Evolutionary conservation across 2,888 invertebrate genomes (phyloP), one percentile per base, ranked within the genome.

Genomic region (Hyles lineata): DNA sequence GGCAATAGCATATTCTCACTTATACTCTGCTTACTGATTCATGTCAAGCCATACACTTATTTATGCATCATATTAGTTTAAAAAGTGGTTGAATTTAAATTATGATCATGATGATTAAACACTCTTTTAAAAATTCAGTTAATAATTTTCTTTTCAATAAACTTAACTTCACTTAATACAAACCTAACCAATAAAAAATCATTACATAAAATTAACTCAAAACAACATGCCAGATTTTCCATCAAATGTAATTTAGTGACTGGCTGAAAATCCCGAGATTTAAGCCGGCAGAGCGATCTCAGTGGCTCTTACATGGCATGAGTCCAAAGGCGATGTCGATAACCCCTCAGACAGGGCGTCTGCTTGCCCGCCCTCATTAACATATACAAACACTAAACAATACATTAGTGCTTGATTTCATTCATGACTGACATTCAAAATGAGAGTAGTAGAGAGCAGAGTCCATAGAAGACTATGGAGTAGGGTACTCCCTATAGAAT

Each of bases 271-370:
- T 55, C 55, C n/a, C 6, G 19, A n/a, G 55, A 17, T 55, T 55
- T 55, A 55, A 55, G 19, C 55, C 1, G n/a, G 55, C 55, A 6
- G 55, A 19, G 55, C 6, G 55, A 55, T 19, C n/a, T 55, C 55
- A 55, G 1, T 55, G 55, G 19, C 8, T 55, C n/a, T 55, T 17
- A 55, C 5, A 55, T 55, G 55, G 55, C 55, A 55, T n/a, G n/a
- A 6, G n/a, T 55, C 55, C 55, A 55, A 55, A 55, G 55, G 55
- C 55, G 55, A 55, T 55, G 55, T 55, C 55, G 55, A 55, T 55
- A 55, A 55, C 55, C 55, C 55, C n/a, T 55, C 55, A 55, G 55
- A 55, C n/a, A 55, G n/a, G 55, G 55, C n/a, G 55, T 55, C 55
- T 55, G 55, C 7, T n/a, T 55, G 55, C 19, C n/a, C 55, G n/a